Conservation (phyloP, 2,888 invertebrate genomes). For the Polietes domitor region DNA sequence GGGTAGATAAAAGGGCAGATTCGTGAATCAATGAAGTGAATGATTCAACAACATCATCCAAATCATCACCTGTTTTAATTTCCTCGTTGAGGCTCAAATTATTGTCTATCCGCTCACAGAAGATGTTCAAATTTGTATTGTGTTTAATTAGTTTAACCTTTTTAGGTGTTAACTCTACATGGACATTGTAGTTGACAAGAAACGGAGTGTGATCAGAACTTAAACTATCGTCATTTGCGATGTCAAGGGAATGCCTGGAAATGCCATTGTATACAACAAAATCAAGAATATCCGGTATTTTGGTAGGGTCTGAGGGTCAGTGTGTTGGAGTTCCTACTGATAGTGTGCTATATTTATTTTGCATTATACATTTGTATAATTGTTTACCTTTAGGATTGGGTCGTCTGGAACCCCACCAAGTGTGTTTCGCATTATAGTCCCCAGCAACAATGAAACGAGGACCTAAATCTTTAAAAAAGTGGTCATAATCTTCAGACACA, state of each 20-base stretch:
- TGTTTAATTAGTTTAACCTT: not conserved
- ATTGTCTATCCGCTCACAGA: constrained; percentile 8
- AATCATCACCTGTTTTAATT: constrained; percentile 24
- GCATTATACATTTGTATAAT: not conserved
- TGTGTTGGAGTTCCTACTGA: not conserved
- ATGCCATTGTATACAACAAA: not conserved
- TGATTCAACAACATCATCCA: constrained; percentile 41
- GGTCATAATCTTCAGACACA: not conserved
- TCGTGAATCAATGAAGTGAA: constrained; percentile 31
- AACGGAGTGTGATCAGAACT: not conserved
- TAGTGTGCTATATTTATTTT: not conserved
- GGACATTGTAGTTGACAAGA: not conserved
- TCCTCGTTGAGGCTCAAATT: not conserved
- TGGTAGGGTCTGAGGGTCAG: too few species aligned
- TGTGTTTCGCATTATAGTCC: too few species aligned
- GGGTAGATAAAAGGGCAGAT: constrained; percentile 38
- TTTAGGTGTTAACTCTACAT: not conserved
- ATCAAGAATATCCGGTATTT: not conserved
- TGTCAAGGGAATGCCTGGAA: not conserved
- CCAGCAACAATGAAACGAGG: too few species aligned
- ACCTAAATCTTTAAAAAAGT: not conserved
- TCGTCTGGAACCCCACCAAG: not conserved
- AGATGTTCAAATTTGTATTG: not conserved
- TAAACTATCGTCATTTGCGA: not conserved
- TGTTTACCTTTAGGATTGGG: not conserved